Conservation (phyloP, 2,888 invertebrate species). For the Malachius bipustulatus region DNA sequence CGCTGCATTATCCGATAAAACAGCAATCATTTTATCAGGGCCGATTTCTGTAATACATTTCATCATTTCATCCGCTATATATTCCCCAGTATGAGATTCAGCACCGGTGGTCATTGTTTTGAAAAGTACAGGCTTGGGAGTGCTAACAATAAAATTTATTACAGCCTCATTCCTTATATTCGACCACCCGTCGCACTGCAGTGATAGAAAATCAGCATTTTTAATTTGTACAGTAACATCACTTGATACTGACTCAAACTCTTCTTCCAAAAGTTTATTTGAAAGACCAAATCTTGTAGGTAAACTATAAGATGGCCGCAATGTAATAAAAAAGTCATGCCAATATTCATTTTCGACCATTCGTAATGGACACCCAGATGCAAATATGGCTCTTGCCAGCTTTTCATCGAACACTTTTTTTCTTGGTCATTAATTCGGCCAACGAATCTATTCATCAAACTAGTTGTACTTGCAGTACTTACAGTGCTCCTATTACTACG, state of each 20-base stretch:
- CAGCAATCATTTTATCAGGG: constrained; percentile 11
- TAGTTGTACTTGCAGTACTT: no score
- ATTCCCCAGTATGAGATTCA: constrained; percentile 20
- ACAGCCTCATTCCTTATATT: constrained; percentile 20
- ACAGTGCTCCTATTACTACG: no score
- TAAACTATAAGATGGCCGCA: neutral
- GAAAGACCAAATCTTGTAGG: neutral
- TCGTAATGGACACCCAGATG: neutral
- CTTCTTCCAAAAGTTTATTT: neutral
- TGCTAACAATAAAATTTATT: constrained; percentile 22
- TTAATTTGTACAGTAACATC: neutral
- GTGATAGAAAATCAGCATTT: neutral
- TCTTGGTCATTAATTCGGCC: no score
- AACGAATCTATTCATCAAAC: no score
- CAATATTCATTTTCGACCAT: neutral
- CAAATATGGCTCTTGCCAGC: neutral
- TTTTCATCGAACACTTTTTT: neutral
- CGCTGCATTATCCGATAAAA: constrained; percentile 23
- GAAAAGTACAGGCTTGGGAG: constrained; percentile 22
- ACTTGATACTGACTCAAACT: neutral
- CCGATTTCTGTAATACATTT: constrained; percentile 7
- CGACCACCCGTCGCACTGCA: constrained; percentile 14
- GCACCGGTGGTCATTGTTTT: constrained; percentile 18
- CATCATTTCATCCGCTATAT: constrained; percentile 17
- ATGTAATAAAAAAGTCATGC: neutral